Conservation (phyloP, 2,888 invertebrate genomes). For the Dasypogon diadema region DNA sequence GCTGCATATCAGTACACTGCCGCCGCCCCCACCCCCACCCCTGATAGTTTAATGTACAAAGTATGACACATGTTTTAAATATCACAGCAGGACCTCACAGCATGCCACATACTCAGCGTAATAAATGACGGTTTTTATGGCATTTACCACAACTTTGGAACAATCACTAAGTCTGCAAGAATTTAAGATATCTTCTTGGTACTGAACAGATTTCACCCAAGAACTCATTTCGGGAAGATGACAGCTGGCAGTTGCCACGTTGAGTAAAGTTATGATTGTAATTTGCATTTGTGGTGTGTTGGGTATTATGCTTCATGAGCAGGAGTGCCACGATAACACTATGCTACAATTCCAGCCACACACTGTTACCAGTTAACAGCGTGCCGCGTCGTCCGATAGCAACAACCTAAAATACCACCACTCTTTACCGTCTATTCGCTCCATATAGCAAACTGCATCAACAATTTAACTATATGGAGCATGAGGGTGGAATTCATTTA, state of each 20-base stretch:
- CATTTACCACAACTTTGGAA: not conserved
- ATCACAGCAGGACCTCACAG: no score
- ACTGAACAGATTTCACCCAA: conserved; percentile 30
- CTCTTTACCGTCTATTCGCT: not conserved
- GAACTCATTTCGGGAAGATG: conserved; percentile 38
- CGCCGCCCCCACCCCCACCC: no score
- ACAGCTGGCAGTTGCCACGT: conserved; percentile 19
- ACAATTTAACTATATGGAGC: conserved; percentile 11
- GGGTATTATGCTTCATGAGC: conserved; percentile 2
- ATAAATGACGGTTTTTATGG: not conserved
- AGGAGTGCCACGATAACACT: not conserved
- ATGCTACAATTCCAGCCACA: not conserved
- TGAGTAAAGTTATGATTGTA: conserved; percentile 34
- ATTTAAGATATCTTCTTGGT: not conserved
- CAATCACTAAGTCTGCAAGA: conserved; percentile 17
- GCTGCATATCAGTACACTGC: no score
- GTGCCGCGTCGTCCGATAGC: not conserved
- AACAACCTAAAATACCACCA: not conserved
- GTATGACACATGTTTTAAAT: not conserved
- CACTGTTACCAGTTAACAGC: not conserved
- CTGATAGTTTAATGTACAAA: no score
- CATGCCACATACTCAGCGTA: not conserved
- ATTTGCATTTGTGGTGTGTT: conserved; percentile 21
- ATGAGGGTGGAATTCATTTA: conserved; percentile 6
- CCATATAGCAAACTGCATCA: conserved; percentile 5